Conservation (phyloP, 2,888 invertebrate species). For the Tetanocera ferruginea region DNA sequence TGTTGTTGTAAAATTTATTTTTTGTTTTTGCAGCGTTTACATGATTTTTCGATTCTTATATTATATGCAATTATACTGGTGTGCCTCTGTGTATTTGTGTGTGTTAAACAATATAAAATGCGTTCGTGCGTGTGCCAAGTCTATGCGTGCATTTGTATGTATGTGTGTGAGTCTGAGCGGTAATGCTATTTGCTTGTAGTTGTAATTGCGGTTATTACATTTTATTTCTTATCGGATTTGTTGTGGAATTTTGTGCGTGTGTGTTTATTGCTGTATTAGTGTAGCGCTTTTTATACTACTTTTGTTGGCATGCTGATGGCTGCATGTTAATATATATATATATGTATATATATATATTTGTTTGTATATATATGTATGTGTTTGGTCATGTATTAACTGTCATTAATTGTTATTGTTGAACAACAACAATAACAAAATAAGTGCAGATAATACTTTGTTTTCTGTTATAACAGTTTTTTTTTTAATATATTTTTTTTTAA, state of each 20-base stretch:
- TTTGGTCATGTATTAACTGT: not conserved
- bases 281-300: too few species aligned
- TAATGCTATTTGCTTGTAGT: not conserved
- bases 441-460: not conserved
- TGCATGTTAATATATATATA: conserved; percentile 15
- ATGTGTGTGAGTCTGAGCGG: not conserved
- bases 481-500: not conserved
- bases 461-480: not conserved
- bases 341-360: not conserved
- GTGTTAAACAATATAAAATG: too few species aligned
- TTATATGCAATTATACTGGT: not conserved
- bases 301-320: conserved; percentile 4
- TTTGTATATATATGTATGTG: not conserved
- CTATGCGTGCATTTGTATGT: not conserved
- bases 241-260: not conserved
- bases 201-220: not conserved
- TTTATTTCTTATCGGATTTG: not conserved
- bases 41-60: not conserved
- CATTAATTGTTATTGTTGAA: not conserved
- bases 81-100: too few species aligned
- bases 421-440: not conserved
- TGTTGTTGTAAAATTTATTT: not conserved
- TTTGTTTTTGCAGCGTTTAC: not conserved
- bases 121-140: too few species aligned
- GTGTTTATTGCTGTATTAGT: too few species aligned